Base-by-base conservation (phyloP, 2,888 invertebrate species). In the Allolobophora icterica region DNA sequence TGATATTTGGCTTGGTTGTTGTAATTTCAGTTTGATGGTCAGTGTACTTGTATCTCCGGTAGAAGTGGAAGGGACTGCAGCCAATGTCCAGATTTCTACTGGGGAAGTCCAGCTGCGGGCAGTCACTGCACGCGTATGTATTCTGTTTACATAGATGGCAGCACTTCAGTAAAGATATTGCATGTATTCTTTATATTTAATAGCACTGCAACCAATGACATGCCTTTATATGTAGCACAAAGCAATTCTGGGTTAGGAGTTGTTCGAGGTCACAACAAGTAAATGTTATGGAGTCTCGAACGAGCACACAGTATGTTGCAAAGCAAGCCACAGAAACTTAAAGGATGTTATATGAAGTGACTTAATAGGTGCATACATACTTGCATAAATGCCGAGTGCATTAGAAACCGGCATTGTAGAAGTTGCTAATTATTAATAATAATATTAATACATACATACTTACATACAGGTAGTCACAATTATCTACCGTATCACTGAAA, bases 81-180 rank as follows among this genome's bases (percentile, higher is more conserved):
- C 95, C 98, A 99, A 95, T 99, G 99, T 95, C 97, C 98, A 96
- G 97, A 97, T 92, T 97, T 97, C 95, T 97, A 97, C 96, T 99
- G 98, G 97, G 99, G 99, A 92, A 94, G 95, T 92, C 95, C 95
- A 21, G 97, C 97, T 58, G 96, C 97, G 42, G 97, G 98, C 95
- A 99, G 98, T 94, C 96, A 96, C 94, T 96, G 97, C 97, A 95
- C n/a, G 24, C n/a, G 38, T 35, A 89, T 45, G 35, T 91, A 38
- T 38, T 90, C 35, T 24, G 1, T 21, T 52, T 84, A 71, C 71
- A 34, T 84, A 35, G 33, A 21, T 84, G 34, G 35, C 84, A 34
- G n/a, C 52, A 21, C 34, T 33, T 83, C 24, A 8, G 6, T 21
- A 8, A 21, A 19, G 8, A 71, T 52, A 24, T 15, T 71, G 6